Evolutionary conservation across 2,888 invertebrate species (phyloP).

Genomic region (Leucophora obtusa): DNA sequence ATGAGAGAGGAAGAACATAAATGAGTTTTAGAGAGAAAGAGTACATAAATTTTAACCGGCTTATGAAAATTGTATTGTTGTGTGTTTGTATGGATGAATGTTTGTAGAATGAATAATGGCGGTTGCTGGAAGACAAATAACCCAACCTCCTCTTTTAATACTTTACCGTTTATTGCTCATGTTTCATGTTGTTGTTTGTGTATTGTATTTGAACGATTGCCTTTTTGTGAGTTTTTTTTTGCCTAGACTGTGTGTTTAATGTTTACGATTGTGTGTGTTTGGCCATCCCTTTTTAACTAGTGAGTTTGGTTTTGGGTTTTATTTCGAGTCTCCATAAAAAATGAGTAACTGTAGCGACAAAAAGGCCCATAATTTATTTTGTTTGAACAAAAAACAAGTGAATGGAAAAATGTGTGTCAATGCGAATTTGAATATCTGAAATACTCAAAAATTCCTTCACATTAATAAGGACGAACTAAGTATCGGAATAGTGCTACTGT

Average conservation of each 20-base stretch:
- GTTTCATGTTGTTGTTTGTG: constrained; percentile 37
- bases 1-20: constrained; percentile 34
- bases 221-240: constrained; percentile 46
- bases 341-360: constrained; percentile 52
- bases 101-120: constrained; percentile 77
- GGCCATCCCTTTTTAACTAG: constrained; percentile 54
- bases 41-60: constrained; percentile 51
- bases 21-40: constrained; percentile 40
- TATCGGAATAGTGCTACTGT: too few species aligned
- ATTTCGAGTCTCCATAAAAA: constrained; percentile 46
- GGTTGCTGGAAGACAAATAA: constrained; percentile 77
- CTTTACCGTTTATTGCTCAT: constrained; percentile 58
- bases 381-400: constrained; percentile 43
- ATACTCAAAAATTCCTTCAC: constrained; percentile 32
- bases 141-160: constrained; percentile 75
- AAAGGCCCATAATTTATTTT: constrained; percentile 51
- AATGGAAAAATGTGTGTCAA: constrained; percentile 52
- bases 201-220: constrained; percentile 44
- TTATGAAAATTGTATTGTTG: constrained; percentile 36
- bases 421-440: constrained; percentile 19
- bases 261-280: constrained; percentile 51
- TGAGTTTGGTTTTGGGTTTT: constrained; percentile 48
- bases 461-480: background rate
- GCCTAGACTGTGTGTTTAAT: constrained; percentile 21
- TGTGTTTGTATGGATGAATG: background rate